A percentile compares a stretch with the other conserved stretches of the same genome.
Conservation (phyloP, 1,140 invertebrate genomes). For the Mycetomoellerius zeteki region DNA sequence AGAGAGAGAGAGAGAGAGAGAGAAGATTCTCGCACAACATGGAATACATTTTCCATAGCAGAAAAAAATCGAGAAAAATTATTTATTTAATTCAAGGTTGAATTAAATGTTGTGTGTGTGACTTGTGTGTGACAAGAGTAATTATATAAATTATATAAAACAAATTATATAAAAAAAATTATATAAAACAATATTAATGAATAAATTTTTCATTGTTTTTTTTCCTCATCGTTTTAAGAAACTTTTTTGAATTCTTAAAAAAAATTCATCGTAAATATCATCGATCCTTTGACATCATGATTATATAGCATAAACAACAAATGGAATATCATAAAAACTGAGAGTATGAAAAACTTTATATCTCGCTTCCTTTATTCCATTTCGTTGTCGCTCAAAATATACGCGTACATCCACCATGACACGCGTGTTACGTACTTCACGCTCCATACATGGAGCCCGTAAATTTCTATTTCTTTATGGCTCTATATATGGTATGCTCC, state of each 20-base stretch:
- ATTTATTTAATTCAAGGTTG: neutral
- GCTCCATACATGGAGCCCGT: conserved; percentile 34
- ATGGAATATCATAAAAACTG: conserved; percentile 48
- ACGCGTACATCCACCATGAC: conserved; percentile 41
- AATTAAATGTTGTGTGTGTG: neutral
- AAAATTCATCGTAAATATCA: neutral
- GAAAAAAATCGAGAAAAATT: neutral
- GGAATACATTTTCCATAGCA: neutral
- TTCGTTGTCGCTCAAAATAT: conserved; percentile 15
- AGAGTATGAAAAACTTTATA: conserved; percentile 53
- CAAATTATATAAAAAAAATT: neutral
- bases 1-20: too few species aligned
- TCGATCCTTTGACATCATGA: neutral
- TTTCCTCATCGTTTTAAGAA: neutral
- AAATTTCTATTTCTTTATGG: conserved; percentile 62
- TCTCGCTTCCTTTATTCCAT: conserved; percentile 43
- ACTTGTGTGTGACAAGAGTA: neutral
- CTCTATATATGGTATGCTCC: conserved; percentile 24
- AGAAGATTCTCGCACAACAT: neutral
- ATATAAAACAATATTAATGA: neutral
- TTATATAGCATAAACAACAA: neutral
- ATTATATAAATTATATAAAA: neutral
- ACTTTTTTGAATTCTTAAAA: too few species aligned
- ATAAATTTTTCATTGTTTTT: neutral
- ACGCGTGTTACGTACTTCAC: conserved; percentile 42